phyloP scores from a whole-genome alignment of 2,797 vertebrate genomes.

The Acipenser oxyrinchus region DNA sequence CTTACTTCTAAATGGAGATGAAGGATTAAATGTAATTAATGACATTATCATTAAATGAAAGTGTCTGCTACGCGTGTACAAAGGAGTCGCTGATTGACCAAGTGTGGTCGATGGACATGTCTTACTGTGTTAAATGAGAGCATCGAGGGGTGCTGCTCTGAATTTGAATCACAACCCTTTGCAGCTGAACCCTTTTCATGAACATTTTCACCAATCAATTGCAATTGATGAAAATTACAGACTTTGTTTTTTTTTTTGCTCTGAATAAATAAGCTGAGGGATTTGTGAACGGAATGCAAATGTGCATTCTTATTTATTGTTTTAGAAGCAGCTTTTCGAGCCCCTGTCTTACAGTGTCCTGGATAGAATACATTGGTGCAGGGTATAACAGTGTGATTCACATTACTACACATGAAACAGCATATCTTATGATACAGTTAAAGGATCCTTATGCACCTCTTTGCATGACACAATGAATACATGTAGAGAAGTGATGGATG shows the following conservation, averaged over 20 bases:
- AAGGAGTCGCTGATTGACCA: neutral
- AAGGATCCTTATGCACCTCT: no score
- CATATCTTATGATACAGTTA: no score
- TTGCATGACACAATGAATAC: no score
- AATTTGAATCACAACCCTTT: neutral
- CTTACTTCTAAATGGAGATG: neutral
- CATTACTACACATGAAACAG: no score
- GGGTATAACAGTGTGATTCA: no score
- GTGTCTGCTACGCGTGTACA: neutral
- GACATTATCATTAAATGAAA: neutral
- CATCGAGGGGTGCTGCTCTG: neutral
- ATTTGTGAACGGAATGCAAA: neutral
- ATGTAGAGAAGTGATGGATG: no score
- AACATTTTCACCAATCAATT: slow-evolving; percentile 1
- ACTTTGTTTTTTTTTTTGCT: neutral
- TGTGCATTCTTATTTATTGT: neutral
- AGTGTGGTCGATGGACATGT: neutral
- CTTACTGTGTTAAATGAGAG: neutral
- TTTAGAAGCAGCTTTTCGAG: no score
- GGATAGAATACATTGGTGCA: no score
- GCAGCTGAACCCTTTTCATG: neutral
- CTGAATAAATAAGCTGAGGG: neutral
- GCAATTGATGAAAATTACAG: neutral
- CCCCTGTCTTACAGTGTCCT: no score
- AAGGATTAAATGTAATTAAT: neutral